Evolutionary conservation across 2,888 invertebrate genomes (phyloP), one percentile per base, ranked within the genome.

Genomic region (Ochropleura leucogaster): DNA sequence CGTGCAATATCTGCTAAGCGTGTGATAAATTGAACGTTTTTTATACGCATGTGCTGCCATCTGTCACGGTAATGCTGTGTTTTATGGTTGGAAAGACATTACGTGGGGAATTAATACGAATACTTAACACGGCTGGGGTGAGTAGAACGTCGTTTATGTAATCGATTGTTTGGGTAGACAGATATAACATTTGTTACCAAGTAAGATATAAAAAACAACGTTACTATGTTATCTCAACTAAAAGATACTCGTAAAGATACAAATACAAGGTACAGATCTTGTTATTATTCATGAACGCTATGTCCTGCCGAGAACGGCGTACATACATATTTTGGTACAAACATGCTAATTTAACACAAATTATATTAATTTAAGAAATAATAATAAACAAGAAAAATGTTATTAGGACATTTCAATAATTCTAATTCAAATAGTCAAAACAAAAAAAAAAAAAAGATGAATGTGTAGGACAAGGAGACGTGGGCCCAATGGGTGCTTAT

Each of bases 31-130:
- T 47, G 12, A 16, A 20, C 5, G 10, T n/a, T n/a, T 60, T 62
- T 30, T 46, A 18, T 51, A 18, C 6, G 69, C 60, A 66, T 7
- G 7, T 40, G 40, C n/a, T 40, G 47, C 64, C 57, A 62, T 57
- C 55, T 57, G 57, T 74, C 53, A 70, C 55, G 71, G 51, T 79
- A 68, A 74, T 70, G 12, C 55, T 18, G 47, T 68, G 42, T 72
- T 73, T 68, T 57, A 68, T 55, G 20, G 55, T 68, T 77, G 40
- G 46, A 16, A 49, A 68, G 8, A 63, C 12, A 53, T 40, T 8
- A 49, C 12, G 47, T 0, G 8, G 10, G 30, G 46, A 66, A 55
- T 57, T 18, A 18, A 47, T 63, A 47, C 9, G 16, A 14, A 40
- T 57, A n/a, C 53, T 16, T 40, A 57, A 20, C 4, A 20, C 6